Conservation (phyloP, 2,113 vertebrate species). For the Ceuthmochares aereus region DNA sequence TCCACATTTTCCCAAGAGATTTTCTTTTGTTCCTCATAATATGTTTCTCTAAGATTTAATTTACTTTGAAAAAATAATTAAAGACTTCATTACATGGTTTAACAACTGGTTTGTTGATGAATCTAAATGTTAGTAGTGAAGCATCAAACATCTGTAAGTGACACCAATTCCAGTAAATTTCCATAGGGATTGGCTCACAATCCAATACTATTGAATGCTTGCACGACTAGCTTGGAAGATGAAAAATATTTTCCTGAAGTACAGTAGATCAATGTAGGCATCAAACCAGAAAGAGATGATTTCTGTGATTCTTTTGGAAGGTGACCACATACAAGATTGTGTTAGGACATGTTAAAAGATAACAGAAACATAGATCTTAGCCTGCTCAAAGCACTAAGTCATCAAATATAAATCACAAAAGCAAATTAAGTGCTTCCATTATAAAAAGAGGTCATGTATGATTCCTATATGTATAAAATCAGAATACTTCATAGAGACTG, state of each 20-base stretch:
- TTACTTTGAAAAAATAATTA: background rate
- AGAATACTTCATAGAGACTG: background rate
- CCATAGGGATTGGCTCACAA: accelerated
- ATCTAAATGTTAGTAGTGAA: background rate
- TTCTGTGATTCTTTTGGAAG: background rate
- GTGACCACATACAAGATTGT: background rate
- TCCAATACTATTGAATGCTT: background rate
- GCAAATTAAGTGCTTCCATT: background rate
- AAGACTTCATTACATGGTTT: background rate
- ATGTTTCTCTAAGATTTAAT: background rate
- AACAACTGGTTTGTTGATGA: background rate
- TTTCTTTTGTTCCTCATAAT: background rate
- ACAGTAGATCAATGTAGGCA: accelerated
- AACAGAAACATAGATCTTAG: background rate
- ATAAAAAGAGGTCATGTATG: background rate
- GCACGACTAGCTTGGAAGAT: accelerated
- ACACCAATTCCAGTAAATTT: background rate
- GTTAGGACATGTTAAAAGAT: background rate
- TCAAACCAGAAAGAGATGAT: background rate
- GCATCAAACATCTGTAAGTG: background rate
- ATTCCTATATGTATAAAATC: background rate
- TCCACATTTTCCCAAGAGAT: background rate
- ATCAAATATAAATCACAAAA: background rate
- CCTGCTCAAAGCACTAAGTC: background rate
- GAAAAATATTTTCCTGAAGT: background rate